Percentiles rank a stretch among this genome's conserved stretches.
Evolutionary conservation across 2,888 invertebrate species (phyloP).

Genomic region (Enchytraeus crypticus): DNA sequence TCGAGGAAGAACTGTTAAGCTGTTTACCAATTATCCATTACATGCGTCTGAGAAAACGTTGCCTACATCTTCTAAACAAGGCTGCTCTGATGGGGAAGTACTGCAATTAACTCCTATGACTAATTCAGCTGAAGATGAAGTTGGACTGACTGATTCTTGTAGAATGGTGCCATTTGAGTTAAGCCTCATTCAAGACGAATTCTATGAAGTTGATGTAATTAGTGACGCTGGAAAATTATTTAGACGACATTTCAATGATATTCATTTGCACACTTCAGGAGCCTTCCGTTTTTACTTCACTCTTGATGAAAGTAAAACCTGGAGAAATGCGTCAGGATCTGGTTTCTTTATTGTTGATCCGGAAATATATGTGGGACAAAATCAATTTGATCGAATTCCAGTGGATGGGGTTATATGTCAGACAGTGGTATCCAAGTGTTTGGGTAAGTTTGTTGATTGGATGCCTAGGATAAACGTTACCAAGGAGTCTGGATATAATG

Average conservation of each 20-base stretch:
- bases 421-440: constrained; percentile 80
- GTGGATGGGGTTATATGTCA: constrained; percentile 83
- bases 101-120: too few relatives aligned
- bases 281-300: constrained; percentile 70
- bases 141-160: too few relatives aligned
- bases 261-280: constrained; percentile 63
- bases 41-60: too few relatives aligned
- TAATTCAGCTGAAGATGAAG: too few relatives aligned
- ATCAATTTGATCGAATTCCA: constrained; percentile 59
- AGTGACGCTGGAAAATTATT: too few relatives aligned
- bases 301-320: constrained; percentile 33
- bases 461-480: constrained; percentile 71
- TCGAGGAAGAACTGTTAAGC: constrained; percentile 66
- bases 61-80: too few relatives aligned
- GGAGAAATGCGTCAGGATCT: constrained; percentile 56
- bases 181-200: too few relatives aligned
- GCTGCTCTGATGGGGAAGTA: too few relatives aligned
- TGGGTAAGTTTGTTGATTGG: constrained; percentile 85
- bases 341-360: constrained; percentile 90
- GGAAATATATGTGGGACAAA: constrained; percentile 60
- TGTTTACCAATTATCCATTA: constrained; percentile 75
- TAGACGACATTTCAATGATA: too few relatives aligned
- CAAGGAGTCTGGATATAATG: constrained; percentile 83
- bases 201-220: constrained; percentile 50
- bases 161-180: too few relatives aligned